Conservation (phyloP, 2,113 vertebrate genomes). For the Chionomys nivalis region DNA sequence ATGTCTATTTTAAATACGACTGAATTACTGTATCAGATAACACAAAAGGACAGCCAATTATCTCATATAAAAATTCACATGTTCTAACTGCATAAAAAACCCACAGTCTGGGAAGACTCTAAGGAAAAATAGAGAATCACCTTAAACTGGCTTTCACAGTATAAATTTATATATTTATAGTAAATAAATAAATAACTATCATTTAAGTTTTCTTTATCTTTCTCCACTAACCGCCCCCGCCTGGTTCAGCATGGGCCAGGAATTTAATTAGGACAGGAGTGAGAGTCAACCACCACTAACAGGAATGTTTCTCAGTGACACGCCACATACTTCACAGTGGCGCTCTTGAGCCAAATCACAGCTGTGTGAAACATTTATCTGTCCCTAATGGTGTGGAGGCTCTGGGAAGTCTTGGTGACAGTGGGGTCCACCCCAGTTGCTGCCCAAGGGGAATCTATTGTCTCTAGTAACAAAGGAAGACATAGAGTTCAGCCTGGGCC, state of each 20-base stretch:
- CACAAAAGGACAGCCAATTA: background rate
- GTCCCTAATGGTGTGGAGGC: fast-evolving
- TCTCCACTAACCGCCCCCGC: background rate
- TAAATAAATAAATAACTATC: background rate
- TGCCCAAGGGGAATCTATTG: background rate
- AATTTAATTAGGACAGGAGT: background rate
- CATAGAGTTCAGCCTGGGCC: background rate
- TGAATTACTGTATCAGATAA: constrained; percentile 5
- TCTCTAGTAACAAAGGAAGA: background rate
- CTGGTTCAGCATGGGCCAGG: background rate
- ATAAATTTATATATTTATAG: constrained; percentile 4
- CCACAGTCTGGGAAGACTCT: background rate
- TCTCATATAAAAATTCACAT: constrained; percentile 34
- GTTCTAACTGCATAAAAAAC: background rate
- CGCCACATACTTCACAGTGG: background rate
- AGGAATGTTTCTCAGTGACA: background rate
- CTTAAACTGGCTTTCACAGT: background rate
- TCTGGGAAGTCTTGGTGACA: background rate
- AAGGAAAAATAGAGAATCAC: background rate
- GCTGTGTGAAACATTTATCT: background rate
- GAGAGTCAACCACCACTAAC: background rate
- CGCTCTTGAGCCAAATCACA: background rate
- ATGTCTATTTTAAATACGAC: background rate
- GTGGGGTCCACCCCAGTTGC: background rate
- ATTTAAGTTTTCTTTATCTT: constrained; percentile 33